These are phyloP conservation scores for Tinea semifulvella DNA, from an alignment of 2,888 invertebrate species.

Conservation along the genomic window DNA sequence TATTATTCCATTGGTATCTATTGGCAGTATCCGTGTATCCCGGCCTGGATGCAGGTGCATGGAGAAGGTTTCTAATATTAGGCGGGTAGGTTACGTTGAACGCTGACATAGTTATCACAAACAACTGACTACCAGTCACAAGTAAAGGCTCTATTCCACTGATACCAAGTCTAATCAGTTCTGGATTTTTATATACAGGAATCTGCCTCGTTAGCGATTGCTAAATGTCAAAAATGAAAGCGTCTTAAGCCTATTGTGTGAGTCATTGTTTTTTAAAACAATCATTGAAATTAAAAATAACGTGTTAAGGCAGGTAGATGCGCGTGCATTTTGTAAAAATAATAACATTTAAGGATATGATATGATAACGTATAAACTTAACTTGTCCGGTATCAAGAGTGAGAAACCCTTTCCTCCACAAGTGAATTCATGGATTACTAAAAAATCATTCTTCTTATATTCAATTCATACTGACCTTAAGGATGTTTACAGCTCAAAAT, in stretches of 20 bases:
- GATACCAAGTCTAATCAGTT: constrained; percentile 21
- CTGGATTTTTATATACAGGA: constrained; percentile 33
- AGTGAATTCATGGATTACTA: no score
- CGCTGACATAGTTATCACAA: constrained; percentile 7
- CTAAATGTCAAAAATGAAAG: constrained; percentile 13
- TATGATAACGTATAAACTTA: no score
- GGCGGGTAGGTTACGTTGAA: constrained; percentile 9
- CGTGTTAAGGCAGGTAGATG: no score
- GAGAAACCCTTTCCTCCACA: no score
- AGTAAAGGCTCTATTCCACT: constrained; percentile 26
- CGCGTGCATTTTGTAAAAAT: no score
- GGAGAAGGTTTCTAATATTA: constrained; percentile 5
- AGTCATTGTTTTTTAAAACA: constrained; percentile 2
- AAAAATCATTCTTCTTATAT: no score
- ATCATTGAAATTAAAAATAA: no score
- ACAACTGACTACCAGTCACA: constrained; percentile 26
- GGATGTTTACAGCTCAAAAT: no score
- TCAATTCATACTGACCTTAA: no score
- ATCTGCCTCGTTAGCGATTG: constrained; percentile 18
- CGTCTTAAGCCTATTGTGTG: constrained; percentile 5
- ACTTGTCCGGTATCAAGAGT: no score
- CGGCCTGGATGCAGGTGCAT: constrained; percentile 11
- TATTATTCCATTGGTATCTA: constrained; percentile 14
- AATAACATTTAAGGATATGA: no score
- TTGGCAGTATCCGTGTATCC: constrained; percentile 14